phyloP scores from a whole-genome alignment of 1,140 invertebrate species.

The Hermetia illucens region DNA sequence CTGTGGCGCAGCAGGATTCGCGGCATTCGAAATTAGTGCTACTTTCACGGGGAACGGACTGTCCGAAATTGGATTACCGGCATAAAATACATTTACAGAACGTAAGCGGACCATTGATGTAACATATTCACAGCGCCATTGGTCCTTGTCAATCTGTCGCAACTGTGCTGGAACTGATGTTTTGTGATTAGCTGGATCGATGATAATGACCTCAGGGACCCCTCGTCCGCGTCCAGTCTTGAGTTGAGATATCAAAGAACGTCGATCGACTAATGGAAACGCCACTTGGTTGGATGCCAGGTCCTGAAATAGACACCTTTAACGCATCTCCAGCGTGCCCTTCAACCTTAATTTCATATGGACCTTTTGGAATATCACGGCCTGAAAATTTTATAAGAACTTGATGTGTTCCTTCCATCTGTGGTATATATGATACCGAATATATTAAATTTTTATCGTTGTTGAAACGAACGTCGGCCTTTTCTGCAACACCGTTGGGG shows the following conservation, averaged over 20 bases:
- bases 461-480: conserved; percentile 61
- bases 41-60: conserved; percentile 64
- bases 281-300: conserved; percentile 61
- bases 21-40: too few species aligned
- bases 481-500: conserved; percentile 49
- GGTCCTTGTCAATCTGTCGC: conserved; percentile 45
- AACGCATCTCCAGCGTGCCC: conserved; percentile 60
- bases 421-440: conserved; percentile 59
- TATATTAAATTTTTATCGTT: conserved; percentile 70
- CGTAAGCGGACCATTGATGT: conserved; percentile 54
- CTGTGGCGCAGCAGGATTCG: too few species aligned
- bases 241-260: conserved; percentile 69
- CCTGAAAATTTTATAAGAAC: conserved; percentile 49
- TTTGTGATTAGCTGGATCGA: conserved; percentile 59
- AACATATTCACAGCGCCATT: conserved; percentile 65
- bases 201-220: conserved; percentile 60
- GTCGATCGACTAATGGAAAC: conserved; percentile 55
- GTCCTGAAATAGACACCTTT: conserved; percentile 65
- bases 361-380: conserved; percentile 55
- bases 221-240: conserved; percentile 68
- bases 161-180: conserved; percentile 56
- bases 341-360: conserved; percentile 51
- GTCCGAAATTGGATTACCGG: conserved; percentile 59
- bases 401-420: conserved; percentile 56
- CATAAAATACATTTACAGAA: conserved; percentile 76